Evolutionary conservation across 1,140 invertebrate genomes (phyloP).

Genomic region (Triops longicaudatus): DNA sequence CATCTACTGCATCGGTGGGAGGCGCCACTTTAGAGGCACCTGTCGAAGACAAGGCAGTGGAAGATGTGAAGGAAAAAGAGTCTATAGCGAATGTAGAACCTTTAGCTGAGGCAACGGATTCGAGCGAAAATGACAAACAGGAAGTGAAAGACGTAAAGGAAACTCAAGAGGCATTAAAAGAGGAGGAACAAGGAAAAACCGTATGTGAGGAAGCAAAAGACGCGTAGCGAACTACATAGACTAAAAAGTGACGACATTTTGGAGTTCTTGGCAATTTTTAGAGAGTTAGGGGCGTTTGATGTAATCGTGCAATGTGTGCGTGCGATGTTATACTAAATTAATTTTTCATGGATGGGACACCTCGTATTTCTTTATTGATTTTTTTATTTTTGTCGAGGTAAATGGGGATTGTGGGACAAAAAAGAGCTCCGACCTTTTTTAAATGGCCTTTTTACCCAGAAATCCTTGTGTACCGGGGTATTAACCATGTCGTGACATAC

Average conservation of each 20-base stretch:
- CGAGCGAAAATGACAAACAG: no score
- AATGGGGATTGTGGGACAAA: neutral
- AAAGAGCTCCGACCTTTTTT: neutral
- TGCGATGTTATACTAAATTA: neutral
- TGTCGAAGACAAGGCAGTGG: no score
- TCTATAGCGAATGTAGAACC: no score
- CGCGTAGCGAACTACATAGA: no score
- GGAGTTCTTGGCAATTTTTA: neutral
- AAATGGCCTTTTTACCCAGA: constrained; percentile 13
- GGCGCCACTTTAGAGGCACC: no score
- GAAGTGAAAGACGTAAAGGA: no score
- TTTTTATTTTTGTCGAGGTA: neutral
- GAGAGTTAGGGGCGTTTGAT: neutral
- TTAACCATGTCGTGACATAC: neutral
- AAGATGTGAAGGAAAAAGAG: no score
- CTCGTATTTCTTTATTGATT: neutral
- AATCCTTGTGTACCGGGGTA: neutral
- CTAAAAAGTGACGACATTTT: neutral
- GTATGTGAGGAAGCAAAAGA: no score
- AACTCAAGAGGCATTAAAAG: no score
- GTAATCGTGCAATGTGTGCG: constrained; percentile 4
- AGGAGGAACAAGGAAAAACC: no score
- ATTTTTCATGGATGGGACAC: neutral
- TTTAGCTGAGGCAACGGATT: no score
- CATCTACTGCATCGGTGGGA: no score